These are phyloP conservation scores for Sminthurinus aureus DNA, from an alignment of 2,888 invertebrate species.

Conservation along the genomic window DNA sequence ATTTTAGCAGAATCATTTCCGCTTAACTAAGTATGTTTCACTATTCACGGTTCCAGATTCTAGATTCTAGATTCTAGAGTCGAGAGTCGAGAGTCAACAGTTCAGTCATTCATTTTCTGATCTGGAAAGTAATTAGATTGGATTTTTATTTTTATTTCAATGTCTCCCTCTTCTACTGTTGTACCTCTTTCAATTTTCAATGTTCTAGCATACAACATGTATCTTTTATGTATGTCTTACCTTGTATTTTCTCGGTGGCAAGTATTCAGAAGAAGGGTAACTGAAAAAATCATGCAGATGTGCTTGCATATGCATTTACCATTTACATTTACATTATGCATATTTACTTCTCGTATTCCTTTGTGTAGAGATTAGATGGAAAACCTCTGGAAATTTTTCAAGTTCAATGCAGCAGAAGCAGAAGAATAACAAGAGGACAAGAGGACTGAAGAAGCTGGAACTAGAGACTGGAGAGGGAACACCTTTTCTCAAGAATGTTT, in stretches of 20 bases:
- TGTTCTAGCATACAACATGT: no score
- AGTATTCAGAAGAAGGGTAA: background rate
- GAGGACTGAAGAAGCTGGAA: background rate
- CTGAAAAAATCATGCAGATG: slow-evolving; percentile 19
- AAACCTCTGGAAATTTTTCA: background rate
- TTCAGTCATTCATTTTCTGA: no score
- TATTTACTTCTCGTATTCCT: background rate
- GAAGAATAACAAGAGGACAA: no score
- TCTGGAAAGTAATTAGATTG: background rate
- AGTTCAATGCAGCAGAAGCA: background rate
- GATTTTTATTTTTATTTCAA: background rate
- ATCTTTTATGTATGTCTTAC: no score
- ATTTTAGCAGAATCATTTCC: slow-evolving; percentile 26
- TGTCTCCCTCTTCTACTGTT: background rate
- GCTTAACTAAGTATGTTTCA: background rate
- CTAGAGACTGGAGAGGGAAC: slow-evolving; percentile 4
- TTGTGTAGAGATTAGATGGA: background rate
- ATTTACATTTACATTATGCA: background rate
- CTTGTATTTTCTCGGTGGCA: background rate
- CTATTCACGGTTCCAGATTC: no score
- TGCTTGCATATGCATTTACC: background rate
- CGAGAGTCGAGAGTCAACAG: no score
- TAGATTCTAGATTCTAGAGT: no score
- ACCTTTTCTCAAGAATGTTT: slow-evolving; percentile 19
- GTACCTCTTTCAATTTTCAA: no score